A percentile compares a stretch with the other conserved stretches of the same genome.
Conservation (phyloP, 2,113 vertebrate genomes). For the Gnathonemus echidnorhynchus region DNA sequence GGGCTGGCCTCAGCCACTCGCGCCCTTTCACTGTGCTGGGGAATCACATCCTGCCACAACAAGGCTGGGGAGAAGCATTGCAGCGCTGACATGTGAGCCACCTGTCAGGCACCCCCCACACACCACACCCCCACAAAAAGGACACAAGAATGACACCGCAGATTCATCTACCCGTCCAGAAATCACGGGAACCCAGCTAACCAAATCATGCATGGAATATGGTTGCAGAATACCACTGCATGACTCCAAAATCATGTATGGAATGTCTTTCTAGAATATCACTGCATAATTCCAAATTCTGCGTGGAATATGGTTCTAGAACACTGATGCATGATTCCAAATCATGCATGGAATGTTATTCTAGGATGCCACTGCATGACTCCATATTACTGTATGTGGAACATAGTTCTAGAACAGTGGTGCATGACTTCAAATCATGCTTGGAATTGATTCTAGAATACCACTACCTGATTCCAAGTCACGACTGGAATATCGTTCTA, state of each 20-base stretch:
- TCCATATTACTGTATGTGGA: neutral
- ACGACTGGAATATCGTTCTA: neutral
- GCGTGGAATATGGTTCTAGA: neutral
- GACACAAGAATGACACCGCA: neutral
- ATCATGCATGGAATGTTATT: neutral
- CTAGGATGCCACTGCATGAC: neutral
- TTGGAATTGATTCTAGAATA: neutral
- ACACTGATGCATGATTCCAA: neutral
- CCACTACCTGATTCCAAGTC: neutral
- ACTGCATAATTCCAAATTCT: neutral
- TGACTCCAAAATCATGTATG: neutral
- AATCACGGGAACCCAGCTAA: neutral
- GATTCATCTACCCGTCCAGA: neutral
- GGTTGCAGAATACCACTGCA: neutral
- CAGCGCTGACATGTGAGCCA: conserved; percentile 28
- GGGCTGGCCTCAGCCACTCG: conserved; percentile 11
- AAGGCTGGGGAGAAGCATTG: neutral
- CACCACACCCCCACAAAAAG: neutral
- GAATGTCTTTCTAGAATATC: neutral
- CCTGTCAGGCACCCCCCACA: conserved; percentile 21
- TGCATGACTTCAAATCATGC: neutral
- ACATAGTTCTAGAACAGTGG: neutral
- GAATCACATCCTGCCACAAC: conserved; percentile 32
- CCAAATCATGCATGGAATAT: neutral
- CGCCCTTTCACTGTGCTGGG: conserved; percentile 20